Evolutionary conservation across 2,797 vertebrate species (phyloP).

Genomic region (Esox lucius): DNA sequence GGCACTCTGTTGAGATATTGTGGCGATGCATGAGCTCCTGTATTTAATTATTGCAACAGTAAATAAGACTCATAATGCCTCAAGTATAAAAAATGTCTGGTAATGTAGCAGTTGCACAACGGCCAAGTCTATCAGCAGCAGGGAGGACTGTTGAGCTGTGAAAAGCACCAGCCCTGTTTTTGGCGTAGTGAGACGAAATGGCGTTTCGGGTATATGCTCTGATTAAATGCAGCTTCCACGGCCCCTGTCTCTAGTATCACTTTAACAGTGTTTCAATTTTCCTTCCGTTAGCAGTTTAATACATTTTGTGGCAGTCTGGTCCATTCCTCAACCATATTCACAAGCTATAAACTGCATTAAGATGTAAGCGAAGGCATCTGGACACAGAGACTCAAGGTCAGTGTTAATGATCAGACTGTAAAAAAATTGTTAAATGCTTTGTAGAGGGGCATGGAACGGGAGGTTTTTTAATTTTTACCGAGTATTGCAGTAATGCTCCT

Average conservation of each 20-base stretch:
- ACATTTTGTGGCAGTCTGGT: background rate
- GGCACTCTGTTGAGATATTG: background rate
- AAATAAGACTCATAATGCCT: background rate
- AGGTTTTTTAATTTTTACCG: too few relatives aligned
- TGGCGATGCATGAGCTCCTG: background rate
- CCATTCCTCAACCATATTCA: background rate
- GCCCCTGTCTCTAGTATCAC: background rate
- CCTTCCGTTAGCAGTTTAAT: background rate
- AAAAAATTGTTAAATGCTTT: background rate
- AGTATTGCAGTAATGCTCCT: background rate
- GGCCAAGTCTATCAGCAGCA: background rate
- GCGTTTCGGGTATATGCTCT: background rate
- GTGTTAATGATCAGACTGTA: background rate
- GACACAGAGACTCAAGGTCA: background rate
- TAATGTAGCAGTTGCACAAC: background rate
- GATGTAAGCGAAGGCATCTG: background rate
- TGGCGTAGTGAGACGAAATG: background rate
- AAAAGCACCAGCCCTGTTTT: background rate
- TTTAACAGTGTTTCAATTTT: background rate
- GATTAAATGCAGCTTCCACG: slow-evolving; percentile 2
- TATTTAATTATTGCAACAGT: background rate
- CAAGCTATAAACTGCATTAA: background rate
- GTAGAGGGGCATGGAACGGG: too few relatives aligned
- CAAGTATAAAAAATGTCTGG: background rate
- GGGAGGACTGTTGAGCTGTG: background rate